Evolutionary conservation across 2,113 vertebrate genomes (phyloP).

Genomic region (Cairina moschata): DNA sequence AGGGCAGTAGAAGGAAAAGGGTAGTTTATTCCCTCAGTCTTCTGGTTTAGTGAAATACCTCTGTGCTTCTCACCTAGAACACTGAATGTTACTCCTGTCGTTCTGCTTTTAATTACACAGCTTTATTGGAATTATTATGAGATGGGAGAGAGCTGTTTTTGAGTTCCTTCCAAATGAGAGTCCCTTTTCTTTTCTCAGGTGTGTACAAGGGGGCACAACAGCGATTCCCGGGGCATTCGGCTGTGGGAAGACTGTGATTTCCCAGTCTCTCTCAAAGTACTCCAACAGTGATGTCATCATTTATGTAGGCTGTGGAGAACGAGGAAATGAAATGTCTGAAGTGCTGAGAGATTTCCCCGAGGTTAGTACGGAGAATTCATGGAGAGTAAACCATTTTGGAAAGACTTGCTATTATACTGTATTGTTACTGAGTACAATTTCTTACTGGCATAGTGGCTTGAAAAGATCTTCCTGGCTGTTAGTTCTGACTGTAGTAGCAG

Average conservation of each 20-base stretch:
- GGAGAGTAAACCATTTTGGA: not conserved
- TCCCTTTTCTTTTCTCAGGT: slow-evolving; percentile 77
- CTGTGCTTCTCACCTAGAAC: not conserved
- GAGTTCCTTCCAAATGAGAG: not conserved
- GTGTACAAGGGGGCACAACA: slow-evolving; percentile 98
- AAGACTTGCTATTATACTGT: not conserved
- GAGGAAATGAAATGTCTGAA: slow-evolving; percentile 99
- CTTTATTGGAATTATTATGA: not conserved
- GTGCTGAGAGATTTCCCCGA: slow-evolving; percentile 97
- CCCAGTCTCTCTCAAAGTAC: slow-evolving; percentile 97
- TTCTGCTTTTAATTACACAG: not conserved
- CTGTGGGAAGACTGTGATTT: slow-evolving; percentile 98
- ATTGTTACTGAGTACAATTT: not conserved
- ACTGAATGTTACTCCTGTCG: not conserved
- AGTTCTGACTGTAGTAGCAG: not conserved
- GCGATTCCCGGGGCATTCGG: slow-evolving; percentile 97
- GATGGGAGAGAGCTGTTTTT: not conserved
- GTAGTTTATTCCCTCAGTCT: not conserved
- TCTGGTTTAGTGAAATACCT: not conserved
- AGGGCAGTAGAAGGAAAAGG: not conserved
- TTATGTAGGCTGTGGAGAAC: slow-evolving; percentile 96
- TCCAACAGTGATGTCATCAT: slow-evolving; percentile 98
- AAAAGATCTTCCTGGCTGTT: not conserved
- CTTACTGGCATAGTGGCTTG: not conserved
- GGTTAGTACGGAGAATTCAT: slow-evolving; percentile 78